Conservation (phyloP, 1,140 invertebrate species). For the Schmidtea mediterranea region DNA sequence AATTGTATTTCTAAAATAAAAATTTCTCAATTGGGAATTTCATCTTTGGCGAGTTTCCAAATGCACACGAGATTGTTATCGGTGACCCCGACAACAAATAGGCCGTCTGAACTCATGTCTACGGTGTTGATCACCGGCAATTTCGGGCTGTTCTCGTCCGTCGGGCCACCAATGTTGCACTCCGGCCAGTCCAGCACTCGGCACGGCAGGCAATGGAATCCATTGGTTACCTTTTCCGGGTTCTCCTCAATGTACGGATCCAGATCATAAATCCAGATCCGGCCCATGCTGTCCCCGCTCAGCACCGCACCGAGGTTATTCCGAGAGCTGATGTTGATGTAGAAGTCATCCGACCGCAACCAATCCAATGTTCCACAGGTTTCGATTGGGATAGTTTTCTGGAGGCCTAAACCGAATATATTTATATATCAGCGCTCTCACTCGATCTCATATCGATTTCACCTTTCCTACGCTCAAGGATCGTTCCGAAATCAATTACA, state of each 20-base stretch:
- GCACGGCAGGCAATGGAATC: constrained; percentile 7
- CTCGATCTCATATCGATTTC: too few species aligned
- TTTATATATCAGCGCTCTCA: too few species aligned
- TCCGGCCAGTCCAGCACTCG: constrained; percentile 22
- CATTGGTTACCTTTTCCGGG: background rate
- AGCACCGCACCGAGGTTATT: constrained; percentile 18
- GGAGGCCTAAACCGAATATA: constrained; percentile 12
- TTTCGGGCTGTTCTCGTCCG: constrained; percentile 9
- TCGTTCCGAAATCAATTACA: background rate
- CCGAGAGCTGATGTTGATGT: constrained; percentile 23
- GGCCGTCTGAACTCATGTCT: constrained; percentile 16
- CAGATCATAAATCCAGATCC: constrained; percentile 27
- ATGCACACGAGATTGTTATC: constrained; percentile 32
- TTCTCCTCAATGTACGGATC: constrained; percentile 8
- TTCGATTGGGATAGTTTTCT: constrained; percentile 9
- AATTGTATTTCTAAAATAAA: too few species aligned
- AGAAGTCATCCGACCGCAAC: constrained; percentile 27
- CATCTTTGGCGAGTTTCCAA: constrained; percentile 13
- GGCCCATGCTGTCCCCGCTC: constrained; percentile 28
- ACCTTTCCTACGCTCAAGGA: constrained; percentile 17
- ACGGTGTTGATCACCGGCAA: constrained; percentile 25
- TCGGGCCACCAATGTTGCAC: constrained; percentile 5
- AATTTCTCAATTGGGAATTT: background rate
- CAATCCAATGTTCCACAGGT: constrained; percentile 20
- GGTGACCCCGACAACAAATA: constrained; percentile 28